Evolutionary conservation across 2,888 invertebrate species (phyloP), one percentile per base, ranked within the genome.

Genomic region (Tribolium freemani): DNA sequence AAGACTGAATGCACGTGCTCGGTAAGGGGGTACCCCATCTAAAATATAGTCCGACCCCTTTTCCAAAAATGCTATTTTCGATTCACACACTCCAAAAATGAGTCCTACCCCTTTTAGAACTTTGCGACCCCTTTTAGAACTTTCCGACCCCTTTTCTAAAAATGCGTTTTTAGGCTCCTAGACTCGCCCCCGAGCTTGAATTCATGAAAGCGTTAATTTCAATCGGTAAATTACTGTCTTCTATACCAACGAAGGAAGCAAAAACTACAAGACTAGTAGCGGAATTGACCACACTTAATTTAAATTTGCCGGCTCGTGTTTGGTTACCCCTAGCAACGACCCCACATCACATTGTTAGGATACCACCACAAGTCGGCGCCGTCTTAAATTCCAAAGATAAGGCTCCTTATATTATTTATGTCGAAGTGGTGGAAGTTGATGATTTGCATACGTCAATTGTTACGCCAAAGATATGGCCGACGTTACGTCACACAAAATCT

Each of bases 321-420:
- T 99, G 99, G 98, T 90, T 99, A 80, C 99, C 99, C 9, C 90
- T 99, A 54, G 94, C 96, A 86, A 93, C 91, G 79, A 88, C 90
- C 80, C 93, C 96, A 60, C 99, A 99, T 88, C 94, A 97, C 84
- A 94, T 99, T 80, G 94, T 99, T 57, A 90, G 99, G 87, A 97
- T 99, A 88, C 98, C 99, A 50, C 97, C 97, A 72, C 96, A 97
- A 83, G 96, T 97, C 77, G 97, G 98, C 74, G 98, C 98, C 61
- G 98, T 99, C 66, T 92, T 99, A 77, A 99, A 99, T 87, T 98
- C 98, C 79, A 99, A 99, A 88, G 97, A 98, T 86, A 97, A 97
- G 91, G 98, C 99, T 57, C 99, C 99, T 0, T 99, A 97, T 88
- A 95, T 99, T 83, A 94, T 99, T 85, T 99, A 99, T 88, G 95